Base-by-base conservation (phyloP, 2,888 invertebrate species). In the Azorinus chamasolen region DNA sequence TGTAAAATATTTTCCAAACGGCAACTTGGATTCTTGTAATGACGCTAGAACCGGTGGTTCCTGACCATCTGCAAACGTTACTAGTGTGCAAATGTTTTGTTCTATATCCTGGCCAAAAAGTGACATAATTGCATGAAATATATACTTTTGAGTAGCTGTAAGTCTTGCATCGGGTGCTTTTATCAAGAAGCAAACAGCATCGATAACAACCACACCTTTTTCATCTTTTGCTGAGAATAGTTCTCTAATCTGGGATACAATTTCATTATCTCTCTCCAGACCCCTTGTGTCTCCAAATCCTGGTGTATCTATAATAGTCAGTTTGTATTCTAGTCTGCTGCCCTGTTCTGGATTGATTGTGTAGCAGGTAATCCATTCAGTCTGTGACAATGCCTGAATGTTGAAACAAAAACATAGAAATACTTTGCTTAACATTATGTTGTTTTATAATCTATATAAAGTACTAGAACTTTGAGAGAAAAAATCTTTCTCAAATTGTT, bases 81-180 rank as follows among this genome's bases (percentile, higher is more conserved):
- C 53, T 25, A 79, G 20, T 16, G 55, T 54, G 39, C 71, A 74
- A 5, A 83, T 75, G 20, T 83, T 83, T 4, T 68, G 48, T 25
- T 66, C 48, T n/a, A 79, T 78, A 48, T 83, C 79, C n/a, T 54
- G 55, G 14, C 77, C 77, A 63, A 83, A 83, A n/a, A 83, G 32
- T 1, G 77, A 79, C 20, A 75, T 50, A 16, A 83, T 79, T n/a
- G 72, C 41, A 18, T 74, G 45, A 39, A 75, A 75, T 32, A 83
- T 75, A 32, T 83, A 83, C 14, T 24, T 64, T 59, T 83, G 83
- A 4, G 77, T 57, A 14, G 59, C 25, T 5, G 83, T 77, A 1
- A 83, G 66, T 32, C 79, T 27, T 1, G 77, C 70, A 16, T 77
- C 62, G 22, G 83, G 77, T 2, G 79, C 79, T 58, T 77, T 77